Conservation (phyloP, 2,113 vertebrate genomes). For the Vulpes vulpes region DNA sequence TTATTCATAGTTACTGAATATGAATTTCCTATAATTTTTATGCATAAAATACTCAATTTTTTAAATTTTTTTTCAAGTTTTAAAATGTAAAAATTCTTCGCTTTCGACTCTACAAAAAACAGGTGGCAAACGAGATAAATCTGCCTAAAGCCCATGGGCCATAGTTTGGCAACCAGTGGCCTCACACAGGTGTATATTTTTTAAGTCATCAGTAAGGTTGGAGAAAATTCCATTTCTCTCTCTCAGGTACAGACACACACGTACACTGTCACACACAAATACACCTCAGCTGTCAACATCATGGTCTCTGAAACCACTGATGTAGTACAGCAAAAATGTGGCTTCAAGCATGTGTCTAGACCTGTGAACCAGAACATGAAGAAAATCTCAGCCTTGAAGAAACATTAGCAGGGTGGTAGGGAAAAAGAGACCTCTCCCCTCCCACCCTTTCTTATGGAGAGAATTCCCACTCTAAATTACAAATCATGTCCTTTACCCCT, state of each 20-base stretch:
- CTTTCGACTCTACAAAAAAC: neutral
- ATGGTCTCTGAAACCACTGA: neutral
- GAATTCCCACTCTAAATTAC: neutral
- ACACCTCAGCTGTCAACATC: neutral
- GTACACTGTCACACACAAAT: neutral
- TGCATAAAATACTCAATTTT: neutral
- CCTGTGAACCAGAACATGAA: neutral
- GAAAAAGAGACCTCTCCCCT: neutral
- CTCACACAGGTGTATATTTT: neutral
- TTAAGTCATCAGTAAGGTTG: neutral
- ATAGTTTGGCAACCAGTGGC: neutral
- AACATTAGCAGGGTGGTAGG: neutral
- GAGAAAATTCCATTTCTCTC: neutral
- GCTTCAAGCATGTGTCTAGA: neutral
- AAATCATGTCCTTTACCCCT: conserved; percentile 41
- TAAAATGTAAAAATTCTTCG: conserved; percentile 6
- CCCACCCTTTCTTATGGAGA: neutral
- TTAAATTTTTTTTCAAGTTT: neutral
- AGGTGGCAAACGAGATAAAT: neutral
- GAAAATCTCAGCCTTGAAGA: neutral
- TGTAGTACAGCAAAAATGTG: neutral
- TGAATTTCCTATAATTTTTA: conserved; percentile 11
- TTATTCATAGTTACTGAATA: neutral
- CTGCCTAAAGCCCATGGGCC: neutral
- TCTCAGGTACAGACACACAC: too few species aligned